A percentile compares a stretch with the other conserved stretches of the same genome.
Conservation (phyloP, 2,113 vertebrate genomes). For the Perca flavescens region DNA sequence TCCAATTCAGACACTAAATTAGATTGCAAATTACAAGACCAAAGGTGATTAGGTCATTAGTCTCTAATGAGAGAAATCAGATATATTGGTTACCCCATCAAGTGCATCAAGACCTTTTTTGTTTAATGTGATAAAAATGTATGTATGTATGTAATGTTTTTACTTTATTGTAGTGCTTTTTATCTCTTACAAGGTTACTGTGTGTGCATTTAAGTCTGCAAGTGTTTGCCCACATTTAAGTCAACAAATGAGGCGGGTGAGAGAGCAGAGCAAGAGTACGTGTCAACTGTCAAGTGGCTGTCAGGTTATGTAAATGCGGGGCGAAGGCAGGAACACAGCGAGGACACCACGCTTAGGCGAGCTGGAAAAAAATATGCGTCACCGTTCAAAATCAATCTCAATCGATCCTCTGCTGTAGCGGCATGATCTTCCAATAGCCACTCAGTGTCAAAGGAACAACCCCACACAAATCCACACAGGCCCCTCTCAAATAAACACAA, state of each 20-base stretch:
- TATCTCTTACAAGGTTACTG: not conserved
- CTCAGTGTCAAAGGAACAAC: constrained; percentile 47
- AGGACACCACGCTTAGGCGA: constrained; percentile 66
- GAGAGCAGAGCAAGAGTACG: constrained; percentile 39
- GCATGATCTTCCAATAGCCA: constrained; percentile 66
- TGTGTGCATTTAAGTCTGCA: not conserved
- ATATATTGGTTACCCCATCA: not conserved
- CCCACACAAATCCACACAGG: not conserved
- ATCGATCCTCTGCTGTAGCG: constrained; percentile 63
- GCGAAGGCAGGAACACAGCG: constrained; percentile 57
- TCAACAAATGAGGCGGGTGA: constrained; percentile 47
- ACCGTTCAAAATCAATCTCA: constrained; percentile 73
- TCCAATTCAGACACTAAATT: constrained; percentile 1
- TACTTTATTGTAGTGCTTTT: not conserved
- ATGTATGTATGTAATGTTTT: no score
- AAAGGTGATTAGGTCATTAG: not conserved
- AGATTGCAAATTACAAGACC: not conserved
- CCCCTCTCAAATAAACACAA: constrained; percentile 34
- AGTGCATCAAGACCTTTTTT: not conserved
- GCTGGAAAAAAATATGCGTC: constrained; percentile 73
- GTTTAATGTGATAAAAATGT: not conserved
- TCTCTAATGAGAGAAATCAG: not conserved
- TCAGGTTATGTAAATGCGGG: constrained; percentile 75
- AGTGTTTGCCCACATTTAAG: constrained; percentile 30
- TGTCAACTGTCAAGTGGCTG: constrained; percentile 69